Base-by-base conservation (phyloP, 2,113 vertebrate genomes). In the Vireo altiloquus region DNA sequence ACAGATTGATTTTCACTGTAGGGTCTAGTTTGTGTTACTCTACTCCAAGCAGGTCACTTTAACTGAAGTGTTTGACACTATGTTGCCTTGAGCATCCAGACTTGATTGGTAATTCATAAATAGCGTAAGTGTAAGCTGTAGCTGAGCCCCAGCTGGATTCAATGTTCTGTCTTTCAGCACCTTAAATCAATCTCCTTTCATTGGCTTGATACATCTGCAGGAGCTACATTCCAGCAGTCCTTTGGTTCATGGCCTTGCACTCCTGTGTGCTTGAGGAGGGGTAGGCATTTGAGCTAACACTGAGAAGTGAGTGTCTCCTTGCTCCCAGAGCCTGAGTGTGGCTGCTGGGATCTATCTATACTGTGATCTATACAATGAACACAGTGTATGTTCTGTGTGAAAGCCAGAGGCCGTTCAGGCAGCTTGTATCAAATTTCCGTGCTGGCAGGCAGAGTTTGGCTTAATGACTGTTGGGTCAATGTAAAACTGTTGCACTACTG, bases 321-420 rank as follows among this genome's bases (percentile, higher is more conserved):
- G 49, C 79, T 75, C 56, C 12, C 53, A 14, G 75, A 68, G 15
- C 11, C 71, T 65, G 37, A 64, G 9, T 10, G 60, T 94, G 77
- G 25, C 87, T 87, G 4, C 70, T 59, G 35, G n/a, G 84, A 33
- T 77, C 70, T 70, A 8, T 84, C 69, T 25, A 17, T 83, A 9
- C 89, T 18, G 44, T 46, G 70, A 53, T 59, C 54, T 89, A 13
- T 94, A 95, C 88, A 97, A 82, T 77, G 77, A 94, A 5, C 3
- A 15, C 94, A 94, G 77, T 96, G 94, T 96, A 27, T 82, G 71
- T 23, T 22, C 80, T 60, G 75, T 80, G 86, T 71, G 75, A 74
- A 79, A 87, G 84, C 31, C 9, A 17, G 92, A 39, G 71, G 91
- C 80, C 14, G 52, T 81, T 82, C 68, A 69, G 87, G 66, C 64